These are phyloP conservation scores for Hybognathus amarus DNA, from an alignment of 2,797 vertebrate genomes.

Conservation along the genomic window DNA sequence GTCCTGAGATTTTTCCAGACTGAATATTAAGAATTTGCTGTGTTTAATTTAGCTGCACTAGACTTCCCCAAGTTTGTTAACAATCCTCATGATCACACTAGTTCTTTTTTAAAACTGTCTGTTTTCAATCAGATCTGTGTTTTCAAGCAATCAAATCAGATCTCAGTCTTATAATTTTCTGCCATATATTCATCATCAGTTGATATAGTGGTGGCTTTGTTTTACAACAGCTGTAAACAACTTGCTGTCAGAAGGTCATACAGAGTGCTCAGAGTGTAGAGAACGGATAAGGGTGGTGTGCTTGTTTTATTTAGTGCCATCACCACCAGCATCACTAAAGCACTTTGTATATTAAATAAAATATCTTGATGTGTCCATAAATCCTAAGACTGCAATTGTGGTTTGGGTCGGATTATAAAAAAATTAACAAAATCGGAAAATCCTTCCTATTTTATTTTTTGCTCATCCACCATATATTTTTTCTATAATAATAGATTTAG, in stretches of 20 bases:
- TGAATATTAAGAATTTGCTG: background rate
- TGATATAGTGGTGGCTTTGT: background rate
- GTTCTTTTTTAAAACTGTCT: background rate
- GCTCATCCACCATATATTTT: background rate
- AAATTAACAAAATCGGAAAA: background rate
- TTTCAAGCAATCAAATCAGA: background rate
- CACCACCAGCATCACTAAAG: background rate
- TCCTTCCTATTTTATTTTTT: background rate
- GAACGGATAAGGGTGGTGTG: background rate
- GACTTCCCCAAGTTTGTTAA: background rate
- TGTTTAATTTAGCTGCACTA: background rate
- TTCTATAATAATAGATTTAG: background rate
- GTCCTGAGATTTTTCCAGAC: conserved; percentile 59
- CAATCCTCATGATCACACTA: background rate
- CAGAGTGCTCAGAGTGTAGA: background rate
- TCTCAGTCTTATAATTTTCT: background rate
- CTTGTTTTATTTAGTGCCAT: background rate
- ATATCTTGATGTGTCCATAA: background rate
- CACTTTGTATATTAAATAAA: background rate
- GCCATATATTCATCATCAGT: background rate
- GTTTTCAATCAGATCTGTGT: too few relatives aligned
- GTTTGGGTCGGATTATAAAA: background rate
- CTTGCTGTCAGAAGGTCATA: background rate
- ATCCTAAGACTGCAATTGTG: background rate
- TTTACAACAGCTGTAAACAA: background rate